A percentile compares a stretch with the other conserved stretches of the same genome.
These are phyloP conservation scores for Perizoma affinitatum DNA, from an alignment of 2,888 invertebrate species.

Conservation along the genomic window DNA sequence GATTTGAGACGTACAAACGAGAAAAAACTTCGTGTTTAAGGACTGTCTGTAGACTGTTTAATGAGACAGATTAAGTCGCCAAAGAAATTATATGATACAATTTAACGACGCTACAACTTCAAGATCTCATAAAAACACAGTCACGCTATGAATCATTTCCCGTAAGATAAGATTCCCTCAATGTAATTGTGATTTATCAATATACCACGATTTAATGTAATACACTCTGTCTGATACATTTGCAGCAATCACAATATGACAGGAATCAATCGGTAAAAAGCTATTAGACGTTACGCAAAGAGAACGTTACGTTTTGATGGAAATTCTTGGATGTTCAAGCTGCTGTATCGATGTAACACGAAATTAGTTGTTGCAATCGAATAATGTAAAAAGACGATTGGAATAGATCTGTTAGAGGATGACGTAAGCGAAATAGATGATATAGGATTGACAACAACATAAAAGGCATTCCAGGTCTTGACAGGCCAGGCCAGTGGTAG, in stretches of 20 bases:
- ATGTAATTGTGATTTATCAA: constrained; percentile 13
- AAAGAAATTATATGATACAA: not conserved
- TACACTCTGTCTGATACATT: constrained; percentile 25
- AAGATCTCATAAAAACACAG: constrained; percentile 6
- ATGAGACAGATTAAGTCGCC: constrained; percentile 15
- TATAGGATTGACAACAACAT: constrained; percentile 42
- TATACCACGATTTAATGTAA: constrained; percentile 12
- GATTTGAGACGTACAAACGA: constrained; percentile 32
- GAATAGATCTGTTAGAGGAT: constrained; percentile 55
- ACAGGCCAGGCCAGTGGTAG: constrained; percentile 6
- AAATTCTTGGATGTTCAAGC: constrained; percentile 58
- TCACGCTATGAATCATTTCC: not conserved
- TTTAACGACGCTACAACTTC: not conserved
- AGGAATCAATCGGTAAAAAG: constrained; percentile 45
- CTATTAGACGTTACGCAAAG: constrained; percentile 61
- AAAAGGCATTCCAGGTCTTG: constrained; percentile 15
- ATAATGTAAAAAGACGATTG: constrained; percentile 61
- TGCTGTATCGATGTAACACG: constrained; percentile 63
- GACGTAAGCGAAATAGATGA: constrained; percentile 56
- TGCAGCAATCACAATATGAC: constrained; percentile 39
- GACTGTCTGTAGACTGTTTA: constrained; percentile 25
- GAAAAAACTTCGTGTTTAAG: constrained; percentile 11
- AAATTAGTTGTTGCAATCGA: constrained; percentile 70
- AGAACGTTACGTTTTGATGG: constrained; percentile 65
- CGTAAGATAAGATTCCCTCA: not conserved